These are phyloP conservation scores for Sciurus carolinensis DNA, from an alignment of 2,797 vertebrate species.

Conservation along the genomic window DNA sequence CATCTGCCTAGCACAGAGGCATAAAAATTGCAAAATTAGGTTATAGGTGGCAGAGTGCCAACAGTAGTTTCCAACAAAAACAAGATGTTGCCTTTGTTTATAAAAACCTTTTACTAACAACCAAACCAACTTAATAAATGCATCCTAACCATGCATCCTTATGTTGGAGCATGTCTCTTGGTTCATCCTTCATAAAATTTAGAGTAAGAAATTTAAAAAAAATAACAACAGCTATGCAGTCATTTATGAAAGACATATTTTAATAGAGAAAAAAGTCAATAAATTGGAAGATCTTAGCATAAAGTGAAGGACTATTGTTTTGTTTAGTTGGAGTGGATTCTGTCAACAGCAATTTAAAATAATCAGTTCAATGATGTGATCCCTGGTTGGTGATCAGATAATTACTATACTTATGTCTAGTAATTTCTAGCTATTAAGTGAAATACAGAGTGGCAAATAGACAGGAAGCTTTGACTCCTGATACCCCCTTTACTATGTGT, in stretches of 20 bases:
- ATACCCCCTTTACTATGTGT: not conserved
- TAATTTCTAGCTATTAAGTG: conserved; percentile 84
- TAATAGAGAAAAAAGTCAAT: conserved; percentile 60
- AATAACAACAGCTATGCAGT: not conserved
- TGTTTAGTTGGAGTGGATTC: conserved; percentile 81
- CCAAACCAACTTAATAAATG: conserved; percentile 65
- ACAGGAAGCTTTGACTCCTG: conserved; percentile 59
- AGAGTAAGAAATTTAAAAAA: conserved; percentile 50
- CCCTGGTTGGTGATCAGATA: conserved; percentile 82
- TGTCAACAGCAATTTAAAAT: conserved; percentile 82
- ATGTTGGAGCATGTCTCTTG: not conserved
- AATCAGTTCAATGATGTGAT: conserved; percentile 81
- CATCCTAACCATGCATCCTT: not conserved
- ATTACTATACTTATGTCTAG: conserved; percentile 83
- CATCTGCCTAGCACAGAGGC: conserved; percentile 85
- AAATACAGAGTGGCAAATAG: conserved; percentile 57
- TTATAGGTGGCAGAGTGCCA: conserved; percentile 82
- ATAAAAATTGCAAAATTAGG: conserved; percentile 84
- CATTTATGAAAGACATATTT: conserved; percentile 48
- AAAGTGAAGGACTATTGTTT: conserved; percentile 69
- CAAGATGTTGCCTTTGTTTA: conserved; percentile 57
- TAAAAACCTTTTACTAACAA: conserved; percentile 55
- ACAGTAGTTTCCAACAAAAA: conserved; percentile 15
- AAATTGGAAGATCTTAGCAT: conserved; percentile 53
- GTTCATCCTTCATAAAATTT: conserved; percentile 18